phyloP scores from a whole-genome alignment of 53 echinoderm and acorn worm species.

The Paracentrotus lividus region DNA sequence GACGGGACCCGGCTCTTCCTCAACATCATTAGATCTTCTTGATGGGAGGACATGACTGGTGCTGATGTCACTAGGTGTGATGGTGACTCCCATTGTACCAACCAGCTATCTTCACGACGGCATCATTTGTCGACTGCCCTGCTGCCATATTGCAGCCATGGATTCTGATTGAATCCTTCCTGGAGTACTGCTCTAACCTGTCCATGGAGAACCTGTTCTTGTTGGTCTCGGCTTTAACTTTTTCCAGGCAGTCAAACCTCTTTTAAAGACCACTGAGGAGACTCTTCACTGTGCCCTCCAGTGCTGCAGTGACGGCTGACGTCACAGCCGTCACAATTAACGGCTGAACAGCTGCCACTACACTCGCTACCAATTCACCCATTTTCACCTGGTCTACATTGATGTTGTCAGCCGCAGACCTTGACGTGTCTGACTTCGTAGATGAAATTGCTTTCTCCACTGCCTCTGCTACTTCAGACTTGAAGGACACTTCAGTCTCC shows the following conservation, averaged over 20 bases:
- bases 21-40: neutral
- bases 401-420: neutral
- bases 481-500: slow-evolving; percentile 31
- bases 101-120: neutral
- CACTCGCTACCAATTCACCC: too few species aligned
- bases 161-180: slow-evolving; percentile 25
- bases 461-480: neutral
- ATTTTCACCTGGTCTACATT: neutral
- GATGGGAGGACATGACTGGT: too few species aligned
- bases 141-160: neutral
- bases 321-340: neutral
- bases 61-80: neutral
- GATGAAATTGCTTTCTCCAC: neutral
- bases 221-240: neutral
- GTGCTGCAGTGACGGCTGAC: slow-evolving; percentile 4
- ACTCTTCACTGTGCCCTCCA: neutral
- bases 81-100: neutral
- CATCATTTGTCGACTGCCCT: slow-evolving; percentile 29
- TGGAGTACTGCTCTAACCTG: slow-evolving; percentile 51
- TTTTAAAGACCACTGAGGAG: slow-evolving; percentile 1
- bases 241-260: slow-evolving; percentile 34
- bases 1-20: neutral
- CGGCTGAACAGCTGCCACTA: too few species aligned
- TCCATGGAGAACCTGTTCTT: slow-evolving; percentile 15
- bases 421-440: neutral